A percentile compares a stretch with the other conserved stretches of the same genome.
These are phyloP conservation scores for Lagenorhynchus albirostris DNA, from an alignment of 2,113 vertebrate species.

Conservation along the genomic window DNA sequence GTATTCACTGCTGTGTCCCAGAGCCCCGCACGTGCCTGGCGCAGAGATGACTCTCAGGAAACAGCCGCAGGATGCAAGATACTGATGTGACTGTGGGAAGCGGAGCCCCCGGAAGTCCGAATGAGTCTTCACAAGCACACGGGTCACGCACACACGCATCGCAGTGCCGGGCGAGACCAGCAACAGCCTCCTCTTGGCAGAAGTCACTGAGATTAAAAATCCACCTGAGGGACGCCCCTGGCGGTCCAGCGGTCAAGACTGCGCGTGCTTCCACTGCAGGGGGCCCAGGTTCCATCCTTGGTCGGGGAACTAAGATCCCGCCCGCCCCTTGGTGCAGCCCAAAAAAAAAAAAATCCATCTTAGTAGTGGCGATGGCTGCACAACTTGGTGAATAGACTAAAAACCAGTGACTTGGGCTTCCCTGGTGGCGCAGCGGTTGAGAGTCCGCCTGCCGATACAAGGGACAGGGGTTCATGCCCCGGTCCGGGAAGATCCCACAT, in stretches of 20 bases:
- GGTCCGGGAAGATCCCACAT: no score
- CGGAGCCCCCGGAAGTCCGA: not conserved
- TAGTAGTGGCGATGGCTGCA: not conserved
- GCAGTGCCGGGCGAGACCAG: not conserved
- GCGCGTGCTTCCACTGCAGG: no score
- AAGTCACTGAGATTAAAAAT: not conserved
- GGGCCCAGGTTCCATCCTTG: no score
- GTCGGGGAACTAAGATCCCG: no score
- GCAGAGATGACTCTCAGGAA: not conserved
- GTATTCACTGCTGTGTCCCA: accelerated
- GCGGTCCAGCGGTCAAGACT: no score
- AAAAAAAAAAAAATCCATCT: not conserved
- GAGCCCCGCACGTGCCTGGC: not conserved
- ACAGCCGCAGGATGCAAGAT: not conserved
- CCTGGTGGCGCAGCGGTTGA: no score
- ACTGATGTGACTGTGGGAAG: not conserved
- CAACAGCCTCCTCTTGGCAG: not conserved
- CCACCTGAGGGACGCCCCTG: not conserved
- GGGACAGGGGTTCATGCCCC: no score
- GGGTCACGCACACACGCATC: accelerated
- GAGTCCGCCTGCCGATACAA: no score
- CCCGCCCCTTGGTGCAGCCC: accelerated
- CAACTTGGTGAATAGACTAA: not conserved
- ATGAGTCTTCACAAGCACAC: not conserved
- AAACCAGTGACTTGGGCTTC: not conserved